A percentile compares a stretch with the other conserved stretches of the same genome.
Evolutionary conservation across 2,888 invertebrate genomes (phyloP).

Genomic region (Limnephilus lunatus): DNA sequence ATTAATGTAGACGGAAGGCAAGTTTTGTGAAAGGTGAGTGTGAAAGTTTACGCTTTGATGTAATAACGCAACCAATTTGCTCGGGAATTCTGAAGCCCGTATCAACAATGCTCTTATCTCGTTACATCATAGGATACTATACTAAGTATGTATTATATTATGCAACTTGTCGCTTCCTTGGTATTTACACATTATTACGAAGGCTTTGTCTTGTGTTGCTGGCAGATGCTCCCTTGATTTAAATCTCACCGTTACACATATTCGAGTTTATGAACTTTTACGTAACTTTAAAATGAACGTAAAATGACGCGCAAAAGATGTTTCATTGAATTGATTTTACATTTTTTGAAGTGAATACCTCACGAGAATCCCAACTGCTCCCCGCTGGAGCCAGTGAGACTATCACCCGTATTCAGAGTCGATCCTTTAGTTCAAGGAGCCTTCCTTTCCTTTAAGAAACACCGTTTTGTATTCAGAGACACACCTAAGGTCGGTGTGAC

Average conservation of each 20-base stretch:
- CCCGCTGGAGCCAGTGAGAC: no score
- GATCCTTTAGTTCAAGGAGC: no score
- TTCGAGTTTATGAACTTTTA: neutral
- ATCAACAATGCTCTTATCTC: conserved; percentile 9
- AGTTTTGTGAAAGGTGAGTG: neutral
- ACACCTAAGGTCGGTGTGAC: no score
- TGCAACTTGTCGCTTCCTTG: conserved; percentile 14
- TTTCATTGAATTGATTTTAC: neutral
- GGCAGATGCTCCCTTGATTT: conserved; percentile 3
- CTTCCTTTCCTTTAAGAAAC: no score
- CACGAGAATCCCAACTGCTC: no score
- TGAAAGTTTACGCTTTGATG: neutral
- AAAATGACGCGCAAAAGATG: neutral
- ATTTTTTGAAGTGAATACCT: no score
- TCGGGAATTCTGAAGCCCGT: neutral
- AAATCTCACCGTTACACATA: conserved; percentile 1
- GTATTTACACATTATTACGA: conserved; percentile 23
- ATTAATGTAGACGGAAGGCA: neutral
- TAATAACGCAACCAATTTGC: conserved; percentile 19
- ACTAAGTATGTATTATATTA: neutral
- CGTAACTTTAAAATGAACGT: no score
- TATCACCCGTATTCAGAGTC: no score
- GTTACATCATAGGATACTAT: neutral
- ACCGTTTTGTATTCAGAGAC: no score
- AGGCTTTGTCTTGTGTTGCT: neutral